Base-by-base conservation (phyloP, 2,113 vertebrate species). In the Bubo blakistoni region DNA sequence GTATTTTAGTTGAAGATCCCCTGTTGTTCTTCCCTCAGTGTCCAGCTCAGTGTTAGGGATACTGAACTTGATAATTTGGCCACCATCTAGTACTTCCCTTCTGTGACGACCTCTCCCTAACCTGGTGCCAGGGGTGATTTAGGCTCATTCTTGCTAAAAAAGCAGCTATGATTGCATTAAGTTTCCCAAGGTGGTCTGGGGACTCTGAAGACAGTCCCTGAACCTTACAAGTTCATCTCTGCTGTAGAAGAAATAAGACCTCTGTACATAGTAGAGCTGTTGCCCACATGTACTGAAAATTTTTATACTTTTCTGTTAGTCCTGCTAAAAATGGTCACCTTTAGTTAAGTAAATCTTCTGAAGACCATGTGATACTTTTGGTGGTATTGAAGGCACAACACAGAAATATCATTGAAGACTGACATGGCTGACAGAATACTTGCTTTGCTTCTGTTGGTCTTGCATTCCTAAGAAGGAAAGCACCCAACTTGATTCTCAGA, bases 1-100 rank as follows among this genome's bases (percentile, higher is more conserved):
- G 44, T 61, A 67, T 95, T 97, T 95, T 96, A 93, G 94, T 81
- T 94, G 87, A 93, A 97, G 78, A 77, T 94, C 59, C 42, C 25
- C 55, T 30, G 66, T 90, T 96, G 54, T 92, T 92, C 91, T 74
- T 90, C 79, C 54, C 55, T 72, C 52, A 16, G 40, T 79, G 47
- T 87, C 65, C 88, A 62, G 18, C 52, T 92, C 40, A 27, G 40
- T 72, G 44, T 51, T 52, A 61, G 26, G 40, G 32, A 84, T 17
- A 61, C 25, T 76, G 54, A 87, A 81, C 46, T 91, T 58, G 49
- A 21, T 40, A 78, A 76, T 63, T 30, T 55, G 57, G n/a, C 40
- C 57, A 61, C 70, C 58, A 42, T 59, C 22, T 67, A 61, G 79
- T 70, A 20, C 32, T 73, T 52, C 42, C 22, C 36, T 81, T 81